phyloP scores from a whole-genome alignment of 2,888 invertebrate species.

The Dynastes tityus region DNA sequence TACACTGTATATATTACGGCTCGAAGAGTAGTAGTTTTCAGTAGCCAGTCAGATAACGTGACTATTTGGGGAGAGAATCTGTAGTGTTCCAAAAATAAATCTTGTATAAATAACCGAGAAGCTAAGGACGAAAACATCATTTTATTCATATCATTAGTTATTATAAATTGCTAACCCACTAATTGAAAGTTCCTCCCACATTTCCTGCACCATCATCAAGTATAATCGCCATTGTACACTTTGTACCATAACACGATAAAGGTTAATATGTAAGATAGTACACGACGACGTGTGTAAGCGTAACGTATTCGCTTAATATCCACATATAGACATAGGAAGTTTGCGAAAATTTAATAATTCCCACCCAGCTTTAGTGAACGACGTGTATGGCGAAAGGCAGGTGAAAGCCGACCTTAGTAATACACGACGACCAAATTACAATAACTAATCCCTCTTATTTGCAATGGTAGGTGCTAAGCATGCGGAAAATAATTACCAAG shows the following conservation, averaged over 20 bases:
- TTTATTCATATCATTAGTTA: not conserved
- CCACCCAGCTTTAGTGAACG: not conserved
- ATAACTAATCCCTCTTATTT: conserved; percentile 32
- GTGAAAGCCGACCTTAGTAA: conserved; percentile 15
- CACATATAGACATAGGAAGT: conserved; percentile 5
- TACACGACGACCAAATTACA: conserved; percentile 15
- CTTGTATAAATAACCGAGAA: not conserved
- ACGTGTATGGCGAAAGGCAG: not conserved
- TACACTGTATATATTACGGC: too few species aligned
- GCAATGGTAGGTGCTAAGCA: conserved; percentile 7
- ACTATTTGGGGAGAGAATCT: too few species aligned
- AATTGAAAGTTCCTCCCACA: not conserved
- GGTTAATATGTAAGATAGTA: not conserved
- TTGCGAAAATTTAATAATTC: conserved; percentile 14
- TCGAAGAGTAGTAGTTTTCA: too few species aligned
- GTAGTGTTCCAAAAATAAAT: too few species aligned
- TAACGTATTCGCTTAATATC: not conserved
- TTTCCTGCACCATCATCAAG: not conserved
- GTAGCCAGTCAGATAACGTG: too few species aligned
- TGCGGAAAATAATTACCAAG: conserved; percentile 18
- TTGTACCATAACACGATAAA: not conserved
- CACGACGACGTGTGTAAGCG: not conserved
- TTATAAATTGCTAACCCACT: not conserved
- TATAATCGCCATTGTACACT: not conserved
- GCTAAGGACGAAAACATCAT: not conserved